Conservation (phyloP, 2,113 vertebrate genomes). For the Cisticola juncidis region DNA sequence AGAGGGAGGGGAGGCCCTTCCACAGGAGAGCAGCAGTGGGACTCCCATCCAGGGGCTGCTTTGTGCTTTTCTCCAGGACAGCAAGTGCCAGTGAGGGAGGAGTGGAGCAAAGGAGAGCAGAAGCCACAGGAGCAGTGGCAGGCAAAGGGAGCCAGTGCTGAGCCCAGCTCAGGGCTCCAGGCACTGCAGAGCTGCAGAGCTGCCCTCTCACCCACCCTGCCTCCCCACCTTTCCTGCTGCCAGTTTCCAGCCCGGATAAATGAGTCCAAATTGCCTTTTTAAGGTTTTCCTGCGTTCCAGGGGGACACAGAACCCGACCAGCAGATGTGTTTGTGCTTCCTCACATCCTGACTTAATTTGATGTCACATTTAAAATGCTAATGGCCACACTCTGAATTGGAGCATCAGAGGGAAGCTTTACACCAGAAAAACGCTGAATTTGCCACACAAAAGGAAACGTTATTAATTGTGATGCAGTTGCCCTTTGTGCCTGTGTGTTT, state of each 20-base stretch:
- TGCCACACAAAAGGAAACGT: neutral
- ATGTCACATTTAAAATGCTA: conserved; percentile 38
- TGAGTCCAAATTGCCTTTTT: neutral
- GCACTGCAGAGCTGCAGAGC: neutral
- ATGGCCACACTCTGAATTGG: conserved; percentile 1
- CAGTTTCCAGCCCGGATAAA: neutral
- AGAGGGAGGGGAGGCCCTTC: neutral
- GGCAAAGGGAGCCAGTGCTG: neutral
- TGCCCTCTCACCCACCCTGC: neutral
- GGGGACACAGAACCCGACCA: neutral
- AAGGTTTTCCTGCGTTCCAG: neutral
- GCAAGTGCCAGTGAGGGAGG: neutral
- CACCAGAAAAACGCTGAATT: neutral
- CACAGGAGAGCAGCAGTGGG: neutral
- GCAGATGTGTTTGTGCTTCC: neutral
- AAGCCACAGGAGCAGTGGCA: neutral
- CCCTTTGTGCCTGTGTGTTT: conserved; percentile 70
- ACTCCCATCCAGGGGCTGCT: rapidly evolving
- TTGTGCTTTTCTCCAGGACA: neutral
- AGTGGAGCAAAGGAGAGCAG: neutral
- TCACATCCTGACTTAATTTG: neutral
- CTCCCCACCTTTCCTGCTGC: neutral
- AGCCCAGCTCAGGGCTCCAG: neutral
- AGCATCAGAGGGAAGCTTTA: conserved; percentile 2
- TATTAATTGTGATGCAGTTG: conserved; percentile 48